Conservation (phyloP, 1,140 invertebrate genomes). For the Camponotus floridanus region DNA sequence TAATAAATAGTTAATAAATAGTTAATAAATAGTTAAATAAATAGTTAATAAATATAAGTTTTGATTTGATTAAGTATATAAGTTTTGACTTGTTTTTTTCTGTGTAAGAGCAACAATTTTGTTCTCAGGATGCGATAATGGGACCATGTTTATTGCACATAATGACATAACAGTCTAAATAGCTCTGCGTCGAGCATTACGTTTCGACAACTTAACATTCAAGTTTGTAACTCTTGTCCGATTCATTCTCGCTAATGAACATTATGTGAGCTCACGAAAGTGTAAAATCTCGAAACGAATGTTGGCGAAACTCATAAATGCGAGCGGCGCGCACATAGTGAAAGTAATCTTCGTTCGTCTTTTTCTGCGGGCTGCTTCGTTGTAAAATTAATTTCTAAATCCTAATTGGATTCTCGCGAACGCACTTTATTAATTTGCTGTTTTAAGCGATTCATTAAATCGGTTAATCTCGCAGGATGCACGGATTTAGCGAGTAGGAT, state of each 20-base stretch:
- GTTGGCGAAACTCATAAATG: conserved; percentile 7
- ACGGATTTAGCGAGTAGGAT: not conserved
- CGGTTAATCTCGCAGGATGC: not conserved
- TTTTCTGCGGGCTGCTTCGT: not conserved
- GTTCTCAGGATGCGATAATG: conserved; percentile 19
- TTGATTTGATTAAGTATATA: no score
- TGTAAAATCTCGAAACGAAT: conserved; percentile 23
- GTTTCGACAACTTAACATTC: no score
- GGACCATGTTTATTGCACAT: conserved; percentile 10
- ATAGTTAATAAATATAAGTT: no score
- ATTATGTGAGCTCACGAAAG: conserved; percentile 41
- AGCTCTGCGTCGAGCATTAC: no score
- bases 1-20: no score
- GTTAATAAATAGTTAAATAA: no score
- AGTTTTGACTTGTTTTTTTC: no score
- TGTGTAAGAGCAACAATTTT: not conserved
- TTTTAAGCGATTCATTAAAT: conserved; percentile 27
- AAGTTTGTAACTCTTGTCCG: not conserved
- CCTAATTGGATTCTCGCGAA: conserved; percentile 12
- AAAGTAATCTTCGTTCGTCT: conserved; percentile 29
- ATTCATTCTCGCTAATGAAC: conserved; percentile 15
- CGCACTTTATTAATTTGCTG: conserved; percentile 27
- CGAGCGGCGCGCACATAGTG: not conserved
- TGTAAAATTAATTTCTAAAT: conserved; percentile 43
- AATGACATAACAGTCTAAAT: not conserved